A percentile compares a stretch with the other conserved stretches of the same genome.
Evolutionary conservation across 2,888 invertebrate species (phyloP).

Genomic region (Cheilosia vernalis): DNA sequence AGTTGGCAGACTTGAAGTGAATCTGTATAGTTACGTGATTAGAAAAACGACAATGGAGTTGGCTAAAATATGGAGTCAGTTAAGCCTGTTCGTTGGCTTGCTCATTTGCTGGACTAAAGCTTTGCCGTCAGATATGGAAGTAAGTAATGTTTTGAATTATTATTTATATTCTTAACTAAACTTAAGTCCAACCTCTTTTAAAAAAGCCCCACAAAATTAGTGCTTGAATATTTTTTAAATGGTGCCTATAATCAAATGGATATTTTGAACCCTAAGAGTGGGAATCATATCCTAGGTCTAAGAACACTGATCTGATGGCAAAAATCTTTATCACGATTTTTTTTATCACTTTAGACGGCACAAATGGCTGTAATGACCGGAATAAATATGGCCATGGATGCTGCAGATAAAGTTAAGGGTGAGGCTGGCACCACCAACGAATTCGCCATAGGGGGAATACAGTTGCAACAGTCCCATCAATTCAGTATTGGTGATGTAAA

Average conservation of each 20-base stretch:
- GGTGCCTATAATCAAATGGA: no score
- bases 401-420: not conserved
- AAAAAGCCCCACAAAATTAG: no score
- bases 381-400: not conserved
- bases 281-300: no score
- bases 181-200: no score
- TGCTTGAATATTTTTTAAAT: no score
- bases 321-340: not conserved
- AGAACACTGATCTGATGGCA: not conserved
- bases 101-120: slow-evolving; percentile 8
- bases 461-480: not conserved
- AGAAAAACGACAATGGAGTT: slow-evolving; percentile 6
- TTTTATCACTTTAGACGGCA: not conserved
- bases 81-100: slow-evolving; percentile 27
- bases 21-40: not conserved
- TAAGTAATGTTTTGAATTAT: not conserved
- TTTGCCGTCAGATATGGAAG: slow-evolving; percentile 27
- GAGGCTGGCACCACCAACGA: slow-evolving; percentile 12
- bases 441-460: slow-evolving; percentile 71
- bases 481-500: not conserved
- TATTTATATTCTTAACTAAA: no score
- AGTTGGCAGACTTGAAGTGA: slow-evolving; percentile 19
- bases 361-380: not conserved
- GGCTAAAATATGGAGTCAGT: not conserved
- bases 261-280: no score